Evolutionary conservation across 2,113 vertebrate species (phyloP), one percentile per base, ranked within the genome.

Genomic region (Salvator merianae): DNA sequence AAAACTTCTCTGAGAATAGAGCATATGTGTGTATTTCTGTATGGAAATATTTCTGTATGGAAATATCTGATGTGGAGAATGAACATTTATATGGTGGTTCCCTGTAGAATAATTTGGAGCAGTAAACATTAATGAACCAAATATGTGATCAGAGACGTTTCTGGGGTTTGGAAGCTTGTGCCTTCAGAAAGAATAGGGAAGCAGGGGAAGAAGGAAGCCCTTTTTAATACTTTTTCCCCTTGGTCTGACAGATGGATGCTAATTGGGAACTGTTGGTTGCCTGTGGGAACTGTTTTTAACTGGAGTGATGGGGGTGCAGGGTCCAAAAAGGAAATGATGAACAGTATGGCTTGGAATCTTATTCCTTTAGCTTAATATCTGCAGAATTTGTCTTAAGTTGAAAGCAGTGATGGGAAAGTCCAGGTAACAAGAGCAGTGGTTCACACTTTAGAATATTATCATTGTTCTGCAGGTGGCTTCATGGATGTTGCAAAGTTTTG

Each of bases 251-350:
- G 75, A 76, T 76, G 66, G 24, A 79, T 53, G 53, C 77, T 84
- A 87, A 91, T 72, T 86, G 75, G 69, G 87, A 89, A 68, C 65
- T 83, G 14, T 89, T 86, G 80, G 83, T 84, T 89, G 77, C 63
- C 68, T 81, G 76, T 77, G 87, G 32, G 82, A 90, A 73, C 43
- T n/a, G 4, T 76, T 86, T 85, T 77, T 80, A 62, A 78, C 79
- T 68, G 82, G 82, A 90, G 83, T 72, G 68, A 79, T 77, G 3
- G 2, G 7, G 26, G 73, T 28, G 32, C 4, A 16, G 82, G n/a
- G 12, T n/a, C 62, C 78, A 72, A 16, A 50, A 16, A 40, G 66
- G 77, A 72, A 16, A 50, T 50, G 62, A 78, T 32, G 76, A 3
- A 1, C 26, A 34, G 34, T 30, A 77, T 89, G 79, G 24, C 74